phyloP scores from a whole-genome alignment of 2,113 vertebrate species.

The Myotis yumanensis region DNA sequence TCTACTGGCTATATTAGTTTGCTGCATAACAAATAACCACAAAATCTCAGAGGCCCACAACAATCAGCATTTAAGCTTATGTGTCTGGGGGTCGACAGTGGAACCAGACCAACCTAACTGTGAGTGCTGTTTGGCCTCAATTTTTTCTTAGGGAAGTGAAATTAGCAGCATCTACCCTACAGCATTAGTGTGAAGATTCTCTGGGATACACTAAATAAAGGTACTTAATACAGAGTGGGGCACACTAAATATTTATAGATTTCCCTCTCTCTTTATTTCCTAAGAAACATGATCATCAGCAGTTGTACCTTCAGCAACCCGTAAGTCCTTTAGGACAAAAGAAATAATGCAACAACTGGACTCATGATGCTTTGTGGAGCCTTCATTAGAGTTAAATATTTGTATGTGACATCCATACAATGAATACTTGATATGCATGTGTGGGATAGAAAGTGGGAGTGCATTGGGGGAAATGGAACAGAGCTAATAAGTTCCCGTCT shows the following conservation, averaged over 20 bases:
- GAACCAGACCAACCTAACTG: background rate
- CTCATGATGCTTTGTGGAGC: background rate
- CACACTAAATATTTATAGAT: background rate
- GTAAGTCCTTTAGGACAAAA: conserved; percentile 3
- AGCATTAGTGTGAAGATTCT: background rate
- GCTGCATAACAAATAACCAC: background rate
- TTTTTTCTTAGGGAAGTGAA: background rate
- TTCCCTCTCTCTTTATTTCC: background rate
- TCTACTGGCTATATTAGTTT: background rate
- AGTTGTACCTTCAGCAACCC: background rate
- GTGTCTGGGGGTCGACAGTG: background rate
- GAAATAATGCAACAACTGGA: conserved; percentile 26
- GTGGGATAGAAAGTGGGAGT: background rate
- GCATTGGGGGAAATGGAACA: conserved; percentile 2
- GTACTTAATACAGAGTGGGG: background rate
- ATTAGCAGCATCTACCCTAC: background rate
- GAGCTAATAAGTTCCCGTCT: conserved; percentile 60
- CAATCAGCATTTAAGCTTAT: background rate
- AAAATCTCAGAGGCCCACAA: background rate
- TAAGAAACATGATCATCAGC: background rate
- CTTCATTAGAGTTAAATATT: conserved; percentile 48
- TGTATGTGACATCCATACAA: background rate
- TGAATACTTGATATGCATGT: background rate
- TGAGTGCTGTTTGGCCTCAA: background rate
- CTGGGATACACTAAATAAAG: background rate